Evolutionary conservation across 2,888 invertebrate genomes (phyloP).

Genomic region (Pilophorus perplexus): DNA sequence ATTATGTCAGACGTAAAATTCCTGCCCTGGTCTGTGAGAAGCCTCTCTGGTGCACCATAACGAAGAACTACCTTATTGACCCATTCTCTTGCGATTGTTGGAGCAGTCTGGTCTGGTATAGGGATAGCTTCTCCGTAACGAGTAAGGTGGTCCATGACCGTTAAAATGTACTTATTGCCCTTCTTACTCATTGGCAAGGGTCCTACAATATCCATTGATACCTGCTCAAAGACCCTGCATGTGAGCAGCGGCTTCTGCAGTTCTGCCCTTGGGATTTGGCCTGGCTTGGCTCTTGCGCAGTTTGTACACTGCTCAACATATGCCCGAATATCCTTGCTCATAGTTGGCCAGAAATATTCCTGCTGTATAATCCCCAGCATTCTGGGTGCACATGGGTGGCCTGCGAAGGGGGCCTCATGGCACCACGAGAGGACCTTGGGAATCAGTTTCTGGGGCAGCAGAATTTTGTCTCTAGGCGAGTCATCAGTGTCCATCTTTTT

Average conservation of each 20-base stretch:
- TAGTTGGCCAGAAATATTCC: conserved; percentile 50
- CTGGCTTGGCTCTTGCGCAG: conserved; percentile 45
- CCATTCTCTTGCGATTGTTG: conserved; percentile 50
- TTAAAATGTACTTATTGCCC: conserved; percentile 51
- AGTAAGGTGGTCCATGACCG: conserved; percentile 49
- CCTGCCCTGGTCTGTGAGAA: too few species aligned
- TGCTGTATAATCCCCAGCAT: conserved; percentile 47
- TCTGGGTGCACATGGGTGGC: conserved; percentile 49
- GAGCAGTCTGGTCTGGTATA: conserved; percentile 50
- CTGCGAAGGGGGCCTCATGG: conserved; percentile 45
- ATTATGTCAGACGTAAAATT: too few species aligned
- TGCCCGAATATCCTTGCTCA: conserved; percentile 50
- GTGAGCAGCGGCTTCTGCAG: too few species aligned
- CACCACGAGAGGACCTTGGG: too few species aligned
- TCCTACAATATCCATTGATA: conserved; percentile 51
- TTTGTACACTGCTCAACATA: conserved; percentile 50
- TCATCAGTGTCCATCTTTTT: too few species aligned
- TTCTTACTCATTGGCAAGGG: conserved; percentile 50
- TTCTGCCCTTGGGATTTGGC: too few species aligned
- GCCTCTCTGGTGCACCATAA: too few species aligned
- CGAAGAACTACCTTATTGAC: too few species aligned
- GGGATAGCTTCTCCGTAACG: conserved; percentile 50
- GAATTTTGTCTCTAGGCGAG: too few species aligned
- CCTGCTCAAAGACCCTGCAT: conserved; percentile 50
- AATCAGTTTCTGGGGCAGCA: too few species aligned